Conservation (phyloP, 1,140 invertebrate species). For the Microplitis mediator region DNA sequence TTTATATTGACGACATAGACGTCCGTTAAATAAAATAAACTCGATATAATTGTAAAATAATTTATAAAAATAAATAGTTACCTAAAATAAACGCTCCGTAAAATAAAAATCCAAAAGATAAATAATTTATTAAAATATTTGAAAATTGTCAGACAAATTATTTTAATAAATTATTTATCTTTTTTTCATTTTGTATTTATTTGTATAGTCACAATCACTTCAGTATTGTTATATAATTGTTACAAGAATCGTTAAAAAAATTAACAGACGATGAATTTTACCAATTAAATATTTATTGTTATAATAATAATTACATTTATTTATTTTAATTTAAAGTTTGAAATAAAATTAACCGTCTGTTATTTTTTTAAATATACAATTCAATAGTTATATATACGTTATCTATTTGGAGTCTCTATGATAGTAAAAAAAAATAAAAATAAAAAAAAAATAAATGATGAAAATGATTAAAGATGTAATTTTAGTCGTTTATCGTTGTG, state of each 20-base stretch:
- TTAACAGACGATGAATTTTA: neutral
- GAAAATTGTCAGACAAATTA: neutral
- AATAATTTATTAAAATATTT: neutral
- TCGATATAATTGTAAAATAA: neutral
- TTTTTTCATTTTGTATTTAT: neutral
- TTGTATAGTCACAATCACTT: neutral
- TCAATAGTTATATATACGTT: slow-evolving; percentile 13
- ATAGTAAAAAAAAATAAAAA: slow-evolving; percentile 12
- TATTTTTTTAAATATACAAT: no score
- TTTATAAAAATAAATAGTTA: neutral
- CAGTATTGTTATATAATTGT: slow-evolving; percentile 5
- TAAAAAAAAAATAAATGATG: slow-evolving; percentile 11
- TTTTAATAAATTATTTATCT: neutral
- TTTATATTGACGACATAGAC: neutral
- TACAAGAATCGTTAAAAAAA: neutral
- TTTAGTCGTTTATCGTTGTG: slow-evolving; percentile 55
- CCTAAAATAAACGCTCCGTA: neutral
- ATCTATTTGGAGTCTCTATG: slow-evolving; percentile 40
- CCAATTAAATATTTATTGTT: neutral
- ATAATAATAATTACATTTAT: no score
- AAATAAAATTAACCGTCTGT: neutral
- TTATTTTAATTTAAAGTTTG: no score
- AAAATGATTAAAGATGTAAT: slow-evolving; percentile 22
- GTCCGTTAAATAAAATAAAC: neutral
- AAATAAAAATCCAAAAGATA: neutral